Base-by-base conservation (phyloP, 1,140 invertebrate species). In the Leptestheria dahalacensis region DNA sequence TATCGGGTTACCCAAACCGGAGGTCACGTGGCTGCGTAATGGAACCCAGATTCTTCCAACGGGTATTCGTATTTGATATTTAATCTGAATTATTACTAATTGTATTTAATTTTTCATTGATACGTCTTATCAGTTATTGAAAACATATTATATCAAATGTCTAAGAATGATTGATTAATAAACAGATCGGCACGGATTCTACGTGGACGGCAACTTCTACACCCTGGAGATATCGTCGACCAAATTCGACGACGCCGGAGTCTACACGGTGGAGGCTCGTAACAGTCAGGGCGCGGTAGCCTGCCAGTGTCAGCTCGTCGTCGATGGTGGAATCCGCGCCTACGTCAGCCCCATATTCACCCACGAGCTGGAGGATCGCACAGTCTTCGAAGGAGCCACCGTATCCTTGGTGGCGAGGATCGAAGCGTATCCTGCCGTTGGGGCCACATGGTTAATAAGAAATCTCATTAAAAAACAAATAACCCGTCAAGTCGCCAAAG, bases 281-380 rank as follows among this genome's bases (percentile, higher is more conserved):
- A 96, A 95, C 69, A 72, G 76, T n/a, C 77, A 83, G 54, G 92
- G 91, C 6, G 83, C 85, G 0, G 82, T 91, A 10, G 84, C 85
- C 52, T 93, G 90, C 57, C 78, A 78, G 26, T 88, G 86, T 66
- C 77, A 77, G 53, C 75, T 96, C 24, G 81, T 85, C 1, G 89
- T 95, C 0, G 88, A 91, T 70, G 86, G 86, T 67, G 86, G 86
- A 41, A 85, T 90, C 54, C 76, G 83, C 23, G 85, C 83, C 1
- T 88, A 88, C 68, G 78, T 87, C 23, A 78, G 83, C 0, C 86
- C 87, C 0, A 82, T 85, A 67, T 89, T 89, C 69, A 76, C 80
- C 41, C 78, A 76, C 52, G 77, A 77, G 1, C 73, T 89, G 25
- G 81, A 86, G 52, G 78, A 79, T 0, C 48, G 57, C 15, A 66